These are phyloP conservation scores for Alentia gelatinosa DNA, from an alignment of 2,888 invertebrate species.

Conservation along the genomic window DNA sequence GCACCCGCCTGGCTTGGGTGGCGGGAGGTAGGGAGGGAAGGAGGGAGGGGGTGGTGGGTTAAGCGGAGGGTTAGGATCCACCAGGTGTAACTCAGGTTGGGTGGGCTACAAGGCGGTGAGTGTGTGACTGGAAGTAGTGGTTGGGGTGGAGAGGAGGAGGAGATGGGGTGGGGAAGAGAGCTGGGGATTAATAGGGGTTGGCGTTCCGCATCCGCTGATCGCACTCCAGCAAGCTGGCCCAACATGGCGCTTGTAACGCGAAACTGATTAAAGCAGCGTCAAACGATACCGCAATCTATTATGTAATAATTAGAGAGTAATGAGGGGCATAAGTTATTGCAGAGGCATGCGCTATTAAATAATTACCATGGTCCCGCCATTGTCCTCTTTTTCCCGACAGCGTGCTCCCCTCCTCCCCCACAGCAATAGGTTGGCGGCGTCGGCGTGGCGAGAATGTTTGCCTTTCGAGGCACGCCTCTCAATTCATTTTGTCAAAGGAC, in stretches of 20 bases:
- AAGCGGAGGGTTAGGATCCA: neutral
- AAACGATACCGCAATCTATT: conserved; percentile 50
- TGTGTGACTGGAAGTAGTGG: neutral
- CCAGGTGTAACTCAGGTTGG: too few relatives aligned
- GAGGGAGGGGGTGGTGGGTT: neutral
- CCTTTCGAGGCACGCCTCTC: neutral
- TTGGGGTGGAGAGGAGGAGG: neutral
- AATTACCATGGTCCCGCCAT: conserved; percentile 9
- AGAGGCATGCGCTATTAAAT: conserved; percentile 17
- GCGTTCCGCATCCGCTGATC: neutral
- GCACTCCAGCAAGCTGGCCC: neutral
- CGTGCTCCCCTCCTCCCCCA: neutral
- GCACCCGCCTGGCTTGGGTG: too few relatives aligned
- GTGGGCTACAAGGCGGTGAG: neutral
- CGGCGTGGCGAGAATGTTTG: conserved; percentile 17
- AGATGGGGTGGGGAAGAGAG: neutral
- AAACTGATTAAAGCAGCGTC: conserved; percentile 41
- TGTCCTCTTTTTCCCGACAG: neutral
- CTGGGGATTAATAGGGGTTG: neutral
- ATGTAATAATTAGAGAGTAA: conserved; percentile 44
- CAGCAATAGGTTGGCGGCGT: neutral
- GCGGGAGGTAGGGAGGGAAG: neutral
- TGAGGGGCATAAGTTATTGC: conserved; percentile 24
- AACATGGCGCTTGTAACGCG: neutral
- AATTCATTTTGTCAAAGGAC: neutral